phyloP scores from a whole-genome alignment of 2,888 invertebrate species.

The Thecophora atra region DNA sequence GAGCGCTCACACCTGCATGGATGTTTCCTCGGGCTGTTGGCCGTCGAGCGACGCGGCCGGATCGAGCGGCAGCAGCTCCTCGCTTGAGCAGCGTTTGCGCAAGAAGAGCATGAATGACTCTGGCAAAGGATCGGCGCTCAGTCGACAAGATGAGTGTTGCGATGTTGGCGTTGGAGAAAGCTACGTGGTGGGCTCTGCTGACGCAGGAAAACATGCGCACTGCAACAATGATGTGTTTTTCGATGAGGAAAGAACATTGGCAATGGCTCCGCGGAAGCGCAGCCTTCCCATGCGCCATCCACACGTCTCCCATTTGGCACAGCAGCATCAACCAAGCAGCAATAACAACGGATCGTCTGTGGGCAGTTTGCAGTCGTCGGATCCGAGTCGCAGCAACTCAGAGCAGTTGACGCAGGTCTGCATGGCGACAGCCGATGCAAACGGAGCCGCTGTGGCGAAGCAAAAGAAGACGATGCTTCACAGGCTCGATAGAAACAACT shows the following conservation, averaged over 20 bases:
- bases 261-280: slow-evolving; percentile 58
- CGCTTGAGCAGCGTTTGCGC: slow-evolving; percentile 62
- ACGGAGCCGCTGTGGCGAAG: slow-evolving; percentile 41
- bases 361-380: slow-evolving; percentile 64
- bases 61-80: slow-evolving; percentile 63
- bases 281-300: slow-evolving; percentile 65
- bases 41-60: slow-evolving; percentile 67
- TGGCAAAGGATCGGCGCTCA: slow-evolving; percentile 65
- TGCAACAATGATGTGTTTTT: slow-evolving; percentile 54
- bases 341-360: slow-evolving; percentile 61
- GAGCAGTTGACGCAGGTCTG: slow-evolving; percentile 60
- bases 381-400: slow-evolving; percentile 61
- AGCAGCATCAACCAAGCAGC: not conserved
- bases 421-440: slow-evolving; percentile 42
- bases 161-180: slow-evolving; percentile 10
- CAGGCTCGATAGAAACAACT: slow-evolving; percentile 44
- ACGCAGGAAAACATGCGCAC: slow-evolving; percentile 44
- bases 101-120: slow-evolving; percentile 67
- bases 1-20: slow-evolving; percentile 71
- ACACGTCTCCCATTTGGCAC: slow-evolving; percentile 59
- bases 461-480: slow-evolving; percentile 45
- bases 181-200: slow-evolving; percentile 56
- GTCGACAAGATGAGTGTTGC: slow-evolving; percentile 61
- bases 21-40: slow-evolving; percentile 85
- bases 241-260: slow-evolving; percentile 57